Conservation (phyloP, 1,140 invertebrate genomes). For the Metaphire vulgaris region DNA sequence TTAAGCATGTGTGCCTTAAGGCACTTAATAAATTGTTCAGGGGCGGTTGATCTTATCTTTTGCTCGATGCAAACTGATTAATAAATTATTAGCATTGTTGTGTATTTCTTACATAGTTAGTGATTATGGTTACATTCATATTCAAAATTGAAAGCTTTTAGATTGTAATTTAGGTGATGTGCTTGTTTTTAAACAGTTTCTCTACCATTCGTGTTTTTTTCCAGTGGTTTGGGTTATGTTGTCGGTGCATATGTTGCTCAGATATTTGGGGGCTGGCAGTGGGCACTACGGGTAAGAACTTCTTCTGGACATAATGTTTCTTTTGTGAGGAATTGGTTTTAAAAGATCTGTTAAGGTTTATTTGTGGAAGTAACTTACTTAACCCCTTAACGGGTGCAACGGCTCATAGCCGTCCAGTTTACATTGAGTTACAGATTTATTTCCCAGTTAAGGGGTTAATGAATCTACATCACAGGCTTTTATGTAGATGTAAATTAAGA, state of each 20-base stretch:
- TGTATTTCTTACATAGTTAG: not conserved
- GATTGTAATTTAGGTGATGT: not conserved
- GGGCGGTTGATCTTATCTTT: too few species aligned
- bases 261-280: constrained; percentile 73
- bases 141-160: not conserved
- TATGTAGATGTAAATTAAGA: too few species aligned
- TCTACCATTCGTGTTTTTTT: constrained; percentile 36
- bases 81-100: not conserved
- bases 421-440: too few species aligned
- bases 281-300: constrained; percentile 63
- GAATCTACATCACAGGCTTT: too few species aligned
- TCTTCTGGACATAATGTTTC: not conserved
- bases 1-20: too few species aligned
- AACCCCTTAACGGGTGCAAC: too few species aligned
- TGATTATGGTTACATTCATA: not conserved
- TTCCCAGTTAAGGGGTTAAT: too few species aligned
- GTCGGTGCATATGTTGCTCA: constrained; percentile 75
- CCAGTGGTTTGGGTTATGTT: constrained; percentile 84
- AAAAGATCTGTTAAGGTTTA: too few species aligned
- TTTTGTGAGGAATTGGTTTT: too few species aligned
- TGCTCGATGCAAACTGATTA: not conserved
- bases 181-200: not conserved
- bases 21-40: too few species aligned
- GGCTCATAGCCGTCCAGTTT: too few species aligned
- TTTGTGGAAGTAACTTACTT: too few species aligned